phyloP scores from a whole-genome alignment of 1,140 invertebrate species.

The Papilio polyxenes region DNA sequence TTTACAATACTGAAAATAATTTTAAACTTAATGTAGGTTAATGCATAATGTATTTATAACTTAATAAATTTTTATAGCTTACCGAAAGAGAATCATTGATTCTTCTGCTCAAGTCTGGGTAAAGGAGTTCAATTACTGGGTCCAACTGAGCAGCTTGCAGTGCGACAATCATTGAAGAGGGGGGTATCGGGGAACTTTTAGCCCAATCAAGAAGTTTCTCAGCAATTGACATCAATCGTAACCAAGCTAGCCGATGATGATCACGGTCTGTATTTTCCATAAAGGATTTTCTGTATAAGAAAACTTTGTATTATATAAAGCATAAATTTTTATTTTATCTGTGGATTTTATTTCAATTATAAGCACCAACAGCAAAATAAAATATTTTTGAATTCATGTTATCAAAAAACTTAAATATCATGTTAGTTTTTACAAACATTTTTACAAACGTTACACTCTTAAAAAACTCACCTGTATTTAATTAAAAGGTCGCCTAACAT shows the following conservation, averaged over 20 bases:
- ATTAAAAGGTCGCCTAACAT: slow-evolving; percentile 74
- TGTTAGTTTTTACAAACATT: too few relatives aligned
- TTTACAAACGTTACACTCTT: too few relatives aligned
- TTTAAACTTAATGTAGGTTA: slow-evolving; percentile 35
- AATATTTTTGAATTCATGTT: too few relatives aligned
- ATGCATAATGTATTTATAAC: not conserved
- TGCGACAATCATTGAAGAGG: slow-evolving; percentile 55
- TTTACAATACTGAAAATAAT: slow-evolving; percentile 57
- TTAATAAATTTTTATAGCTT: slow-evolving; percentile 26
- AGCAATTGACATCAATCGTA: slow-evolving; percentile 55
- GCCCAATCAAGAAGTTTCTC: slow-evolving; percentile 61
- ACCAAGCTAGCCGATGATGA: slow-evolving; percentile 59
- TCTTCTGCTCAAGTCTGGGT: slow-evolving; percentile 54
- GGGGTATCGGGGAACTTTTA: slow-evolving; percentile 58
- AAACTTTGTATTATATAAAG: slow-evolving; percentile 18
- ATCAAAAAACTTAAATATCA: too few relatives aligned
- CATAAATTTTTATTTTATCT: not conserved
- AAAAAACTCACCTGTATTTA: slow-evolving; percentile 72
- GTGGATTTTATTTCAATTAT: not conserved
- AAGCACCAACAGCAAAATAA: too few relatives aligned
- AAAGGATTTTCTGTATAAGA: slow-evolving; percentile 58
- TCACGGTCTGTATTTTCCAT: slow-evolving; percentile 49
- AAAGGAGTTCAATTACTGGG: slow-evolving; percentile 64
- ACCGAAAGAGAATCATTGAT: slow-evolving; percentile 57
- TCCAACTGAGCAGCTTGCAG: slow-evolving; percentile 64